phyloP scores from a whole-genome alignment of 2,888 invertebrate species.

The Pandemis heparana region DNA sequence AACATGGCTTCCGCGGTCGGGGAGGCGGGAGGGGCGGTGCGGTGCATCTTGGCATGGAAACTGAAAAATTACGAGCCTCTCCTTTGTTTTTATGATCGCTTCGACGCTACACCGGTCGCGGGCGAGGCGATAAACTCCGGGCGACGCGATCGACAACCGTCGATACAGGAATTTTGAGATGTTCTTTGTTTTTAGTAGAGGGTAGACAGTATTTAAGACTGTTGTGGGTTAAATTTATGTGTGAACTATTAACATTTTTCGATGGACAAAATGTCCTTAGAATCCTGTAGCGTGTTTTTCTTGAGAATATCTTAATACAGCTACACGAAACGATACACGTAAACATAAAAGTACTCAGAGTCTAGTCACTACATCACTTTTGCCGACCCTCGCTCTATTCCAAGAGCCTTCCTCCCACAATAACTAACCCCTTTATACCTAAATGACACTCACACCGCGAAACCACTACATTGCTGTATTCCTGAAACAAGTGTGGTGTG shows the following conservation, averaged over 20 bases:
- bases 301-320: background rate
- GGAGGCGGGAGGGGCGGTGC: slow-evolving; percentile 57
- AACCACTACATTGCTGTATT: slow-evolving; percentile 69
- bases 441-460: slow-evolving; percentile 70
- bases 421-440: slow-evolving; percentile 64
- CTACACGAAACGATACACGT: background rate
- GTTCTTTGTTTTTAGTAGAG: slow-evolving; percentile 32
- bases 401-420: slow-evolving; percentile 68
- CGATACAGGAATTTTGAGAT: slow-evolving; percentile 48
- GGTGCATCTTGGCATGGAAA: slow-evolving; percentile 72
- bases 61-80: slow-evolving; percentile 67
- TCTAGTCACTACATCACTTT: slow-evolving; percentile 48
- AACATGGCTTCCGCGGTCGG: slow-evolving; percentile 77
- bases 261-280: background rate
- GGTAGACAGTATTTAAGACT: slow-evolving; percentile 21
- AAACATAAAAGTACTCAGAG: slow-evolving; percentile 5
- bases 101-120: slow-evolving; percentile 52
- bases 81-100: slow-evolving; percentile 67
- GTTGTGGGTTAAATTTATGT: slow-evolving; percentile 27
- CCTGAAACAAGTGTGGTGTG: slow-evolving; percentile 77
- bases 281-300: background rate
- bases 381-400: slow-evolving; percentile 77
- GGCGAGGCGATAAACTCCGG: slow-evolving; percentile 46
- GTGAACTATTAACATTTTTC: slow-evolving; percentile 20
- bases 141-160: slow-evolving; percentile 42